Evolutionary conservation across 2,113 vertebrate genomes (phyloP), one percentile per base, ranked within the genome.

Genomic region (Chamaetylas fuelleborni): DNA sequence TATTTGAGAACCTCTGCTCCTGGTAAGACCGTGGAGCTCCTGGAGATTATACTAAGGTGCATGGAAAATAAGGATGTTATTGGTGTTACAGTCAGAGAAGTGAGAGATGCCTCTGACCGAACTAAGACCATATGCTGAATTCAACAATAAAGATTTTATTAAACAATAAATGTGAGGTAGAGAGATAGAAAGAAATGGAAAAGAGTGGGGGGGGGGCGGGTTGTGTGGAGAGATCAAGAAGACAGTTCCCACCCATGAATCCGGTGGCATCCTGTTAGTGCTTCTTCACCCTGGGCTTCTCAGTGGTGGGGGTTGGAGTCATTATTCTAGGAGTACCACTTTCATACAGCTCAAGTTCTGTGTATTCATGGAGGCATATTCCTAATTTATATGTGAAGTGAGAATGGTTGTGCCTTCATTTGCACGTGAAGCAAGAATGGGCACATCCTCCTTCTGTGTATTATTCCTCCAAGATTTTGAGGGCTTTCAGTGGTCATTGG

Each of bases 371-470:
- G 23, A 28, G 43, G 54, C 11, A 22, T 28, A 28, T n/a, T 50
- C 34, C 23, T 81, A 69, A n/a, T 58, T 48, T 69, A 33, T 38
- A 58, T 28, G 8, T 28, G 19, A 58, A 54, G 33, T 0, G 2
- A 54, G 9, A 34, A 31, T 54, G 15, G 15, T 29, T 24, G 12
- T 43, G 33, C 25, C 33, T 43, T 34, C 38, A 54, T 43, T 54
- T 43, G 14, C 33, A 36, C 36, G 25, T 29, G 19, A 45, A 70
- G 24, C 19, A 58, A 70, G 43, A 24, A 60, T 26, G 29, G 19
- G 1, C 19, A 28, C 2, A 3, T 47, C 50, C 33, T 67, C n/a
- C 42, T 66, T 56, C n/a, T 58, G 14, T 0, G 0, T 48, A n/a
- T 40, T 47, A 8, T 57, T 57, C n/a, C 22, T 67, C 40, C 33